These are phyloP conservation scores for Pollenia labialis DNA, from an alignment of 2,888 invertebrate genomes.

Conservation along the genomic window DNA sequence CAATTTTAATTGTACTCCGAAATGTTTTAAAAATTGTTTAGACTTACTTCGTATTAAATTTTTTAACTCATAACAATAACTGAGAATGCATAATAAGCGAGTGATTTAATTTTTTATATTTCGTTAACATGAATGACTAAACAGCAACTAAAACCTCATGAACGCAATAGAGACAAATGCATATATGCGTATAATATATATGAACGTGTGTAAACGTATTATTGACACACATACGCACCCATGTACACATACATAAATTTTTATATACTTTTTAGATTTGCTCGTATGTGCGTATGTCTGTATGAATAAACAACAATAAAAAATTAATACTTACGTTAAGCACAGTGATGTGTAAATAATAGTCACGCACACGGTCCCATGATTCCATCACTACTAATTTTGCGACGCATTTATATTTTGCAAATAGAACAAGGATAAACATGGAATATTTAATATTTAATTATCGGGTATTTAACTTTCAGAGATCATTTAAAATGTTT, in stretches of 20 bases:
- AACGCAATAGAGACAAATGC: slow-evolving; percentile 22
- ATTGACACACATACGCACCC: background rate
- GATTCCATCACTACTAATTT: background rate
- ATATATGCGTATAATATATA: background rate
- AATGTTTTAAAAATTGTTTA: no score
- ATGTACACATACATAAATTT: background rate
- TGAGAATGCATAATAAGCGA: slow-evolving; percentile 18
- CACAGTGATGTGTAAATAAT: slow-evolving; percentile 2
- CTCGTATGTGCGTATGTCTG: background rate
- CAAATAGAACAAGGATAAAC: background rate
- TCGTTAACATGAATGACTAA: slow-evolving; percentile 16
- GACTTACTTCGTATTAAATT: no score
- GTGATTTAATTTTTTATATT: slow-evolving; percentile 13
- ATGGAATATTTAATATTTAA: no score
- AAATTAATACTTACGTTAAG: slow-evolving; percentile 3
- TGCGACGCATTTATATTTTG: background rate
- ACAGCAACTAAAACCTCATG: slow-evolving; percentile 34
- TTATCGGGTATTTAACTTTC: no score
- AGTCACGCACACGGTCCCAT: background rate
- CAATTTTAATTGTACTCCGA: no score
- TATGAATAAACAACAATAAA: slow-evolving; percentile 17
- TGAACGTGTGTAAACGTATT: background rate
- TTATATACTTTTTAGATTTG: background rate
- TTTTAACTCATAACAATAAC: background rate
- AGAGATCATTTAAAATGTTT: no score